Percentiles rank a stretch among this genome's conserved stretches.
Conservation (phyloP, 2,888 invertebrate species). For the Lithosia quadra region DNA sequence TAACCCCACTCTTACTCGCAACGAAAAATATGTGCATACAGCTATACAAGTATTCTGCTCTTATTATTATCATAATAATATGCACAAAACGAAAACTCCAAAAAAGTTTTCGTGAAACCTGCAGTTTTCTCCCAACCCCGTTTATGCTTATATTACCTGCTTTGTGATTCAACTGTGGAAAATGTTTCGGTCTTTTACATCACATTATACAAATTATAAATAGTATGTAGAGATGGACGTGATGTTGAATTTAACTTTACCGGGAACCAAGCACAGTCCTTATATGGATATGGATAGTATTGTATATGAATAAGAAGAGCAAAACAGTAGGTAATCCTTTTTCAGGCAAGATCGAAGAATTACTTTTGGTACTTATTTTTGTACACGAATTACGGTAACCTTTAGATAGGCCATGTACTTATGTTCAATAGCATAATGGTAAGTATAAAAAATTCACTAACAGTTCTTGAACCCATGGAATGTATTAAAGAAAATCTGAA, state of each 20-base stretch:
- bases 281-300: too few relatives aligned
- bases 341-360: too few relatives aligned
- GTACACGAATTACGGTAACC: too few relatives aligned
- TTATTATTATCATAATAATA: slow-evolving; percentile 79
- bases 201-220: background rate
- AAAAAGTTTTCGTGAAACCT: slow-evolving; percentile 59
- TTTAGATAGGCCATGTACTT: too few relatives aligned
- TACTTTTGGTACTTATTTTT: too few relatives aligned
- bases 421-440: too few relatives aligned
- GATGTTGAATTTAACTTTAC: too few relatives aligned
- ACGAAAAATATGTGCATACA: slow-evolving; percentile 78
- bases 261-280: too few relatives aligned
- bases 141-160: slow-evolving; percentile 17
- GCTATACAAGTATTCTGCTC: slow-evolving; percentile 79
- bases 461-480: background rate
- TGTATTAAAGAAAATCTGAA: slow-evolving; percentile 7
- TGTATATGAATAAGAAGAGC: too few relatives aligned
- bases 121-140: slow-evolving; percentile 61
- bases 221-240: too few relatives aligned
- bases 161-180: slow-evolving; percentile 19
- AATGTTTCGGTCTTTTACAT: slow-evolving; percentile 15
- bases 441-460: too few relatives aligned
- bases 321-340: too few relatives aligned
- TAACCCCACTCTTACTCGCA: slow-evolving; percentile 62
- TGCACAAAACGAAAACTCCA: slow-evolving; percentile 66